Base-by-base conservation (phyloP, 2,888 invertebrate genomes). In the Axea sp. region DNA sequence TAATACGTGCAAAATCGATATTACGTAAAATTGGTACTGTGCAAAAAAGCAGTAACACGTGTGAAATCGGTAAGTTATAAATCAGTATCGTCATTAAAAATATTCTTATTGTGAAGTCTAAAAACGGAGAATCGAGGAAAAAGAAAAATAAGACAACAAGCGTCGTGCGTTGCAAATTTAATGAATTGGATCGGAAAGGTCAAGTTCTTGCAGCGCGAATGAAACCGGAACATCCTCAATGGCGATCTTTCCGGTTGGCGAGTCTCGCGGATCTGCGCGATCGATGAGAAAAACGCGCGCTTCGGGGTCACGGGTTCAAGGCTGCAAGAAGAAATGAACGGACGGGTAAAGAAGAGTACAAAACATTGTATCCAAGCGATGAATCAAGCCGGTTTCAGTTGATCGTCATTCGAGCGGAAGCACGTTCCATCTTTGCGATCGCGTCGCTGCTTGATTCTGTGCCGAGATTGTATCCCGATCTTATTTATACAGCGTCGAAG, bases 351-450 rank as follows among this genome's bases (percentile, higher is more conserved):
- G 68, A 55, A 39, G 45, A 55, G 45, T 65, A 73, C 68, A 68
- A 74, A 64, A 74, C 60, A 53, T 67, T 53, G 55, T 57, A 69
- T 37, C 43, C 47, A 39, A 49, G 68, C 73, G 60, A 73, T 72
- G 73, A 76, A 69, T 74, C 74, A 59, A 74, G 74, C 68, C 72
- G 71, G 74, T 73, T 73, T 71, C 57, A 73, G 67, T 22, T 33
- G 71, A 73, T 76, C 72, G 68, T 74, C 72, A 74, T 64, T 74
- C 55, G 74, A 74, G 72, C 76, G 76, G 74, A 74, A 74, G 74
- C 76, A 68, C 68, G 74, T 76, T 60, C 49, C 72, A 73, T 71
- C 59, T 74, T 72, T 24, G 60, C 72, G 62, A 72, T 73, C 62
- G 51, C n/a, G 9, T 1, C n/a, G 28, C 57, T 49, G 33, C 49